Evolutionary conservation across 2,888 invertebrate genomes (phyloP).

Genomic region (Lutraria lutraria): DNA sequence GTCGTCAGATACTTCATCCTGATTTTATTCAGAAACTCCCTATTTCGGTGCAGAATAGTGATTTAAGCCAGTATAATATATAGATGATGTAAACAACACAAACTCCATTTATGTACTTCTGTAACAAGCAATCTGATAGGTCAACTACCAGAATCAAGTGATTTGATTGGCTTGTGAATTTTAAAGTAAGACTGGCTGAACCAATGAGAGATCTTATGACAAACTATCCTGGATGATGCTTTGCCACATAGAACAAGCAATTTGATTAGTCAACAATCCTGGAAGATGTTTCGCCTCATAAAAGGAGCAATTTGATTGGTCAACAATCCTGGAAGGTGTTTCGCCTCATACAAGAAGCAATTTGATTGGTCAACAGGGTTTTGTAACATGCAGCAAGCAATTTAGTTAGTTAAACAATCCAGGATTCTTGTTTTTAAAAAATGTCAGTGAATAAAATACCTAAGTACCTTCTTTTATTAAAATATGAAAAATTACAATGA

Average conservation of each 20-base stretch:
- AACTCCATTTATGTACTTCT: neutral
- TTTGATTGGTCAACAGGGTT: neutral
- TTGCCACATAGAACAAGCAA: neutral
- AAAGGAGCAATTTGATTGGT: neutral
- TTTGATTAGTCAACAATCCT: neutral
- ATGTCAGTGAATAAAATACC: neutral
- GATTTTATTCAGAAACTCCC: neutral
- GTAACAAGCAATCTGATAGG: neutral
- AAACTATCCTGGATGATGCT: neutral
- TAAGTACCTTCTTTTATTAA: neutral
- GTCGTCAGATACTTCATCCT: neutral
- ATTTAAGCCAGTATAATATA: neutral
- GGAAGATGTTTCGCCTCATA: neutral
- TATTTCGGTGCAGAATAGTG: neutral
- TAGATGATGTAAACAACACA: neutral
- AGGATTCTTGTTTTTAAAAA: neutral
- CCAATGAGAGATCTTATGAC: neutral
- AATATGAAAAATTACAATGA: neutral
- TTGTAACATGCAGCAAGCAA: neutral
- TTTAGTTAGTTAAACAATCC: neutral
- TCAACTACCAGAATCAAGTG: neutral
- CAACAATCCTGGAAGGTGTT: neutral
- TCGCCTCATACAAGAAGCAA: neutral
- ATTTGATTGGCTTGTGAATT: neutral
- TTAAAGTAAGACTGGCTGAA: neutral